Base-by-base conservation (phyloP, 2,797 vertebrate genomes). In the Hirundo rustica region DNA sequence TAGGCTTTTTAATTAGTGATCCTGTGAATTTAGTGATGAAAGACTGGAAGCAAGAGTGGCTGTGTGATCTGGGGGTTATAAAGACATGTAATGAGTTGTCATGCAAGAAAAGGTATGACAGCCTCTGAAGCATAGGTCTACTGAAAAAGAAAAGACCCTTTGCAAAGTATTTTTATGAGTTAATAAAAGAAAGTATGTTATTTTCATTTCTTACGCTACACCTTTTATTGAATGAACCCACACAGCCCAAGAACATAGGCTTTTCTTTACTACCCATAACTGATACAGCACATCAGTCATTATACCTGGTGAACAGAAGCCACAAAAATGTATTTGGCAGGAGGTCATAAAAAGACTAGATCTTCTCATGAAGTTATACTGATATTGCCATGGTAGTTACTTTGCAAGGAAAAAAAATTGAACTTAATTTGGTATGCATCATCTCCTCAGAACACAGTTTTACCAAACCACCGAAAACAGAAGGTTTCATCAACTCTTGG, bases 1-100 rank as follows among this genome's bases (percentile, higher is more conserved):
- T 6, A 54, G 23, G 27, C 19, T 86, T 95, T 93, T 88, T 85
- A 91, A 92, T 94, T 92, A 94, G 76, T 8, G 19, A 72, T 57
- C 14, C 51, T 34, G 16, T 81, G 58, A 92, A 84, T 70, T 84
- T 60, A 73, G 25, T 62, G 57, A 82, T 16, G 32, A 89, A 94
- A 85, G 21, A 64, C 20, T 86, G 53, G 45, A 88, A 85, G 22
- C 15, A 29, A 3, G 1, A 94, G 48, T 58, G 65, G 34, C 73
- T 70, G n/a, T 53, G 62, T 55, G 44, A 88, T 72, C 51, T 50
- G 26, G 13, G 27, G 17, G 29, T 84, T 40, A 51, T 68, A 82
- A 90, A 93, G n/a, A 94, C 9, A 32, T 23, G 38, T 60, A 80
- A 81, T 57, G 40, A 88, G 26, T 19, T 89, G 53, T 42, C 54